These are phyloP conservation scores for Manis crassicaudata DNA, from an alignment of 2,797 vertebrate species.

Conservation along the genomic window DNA sequence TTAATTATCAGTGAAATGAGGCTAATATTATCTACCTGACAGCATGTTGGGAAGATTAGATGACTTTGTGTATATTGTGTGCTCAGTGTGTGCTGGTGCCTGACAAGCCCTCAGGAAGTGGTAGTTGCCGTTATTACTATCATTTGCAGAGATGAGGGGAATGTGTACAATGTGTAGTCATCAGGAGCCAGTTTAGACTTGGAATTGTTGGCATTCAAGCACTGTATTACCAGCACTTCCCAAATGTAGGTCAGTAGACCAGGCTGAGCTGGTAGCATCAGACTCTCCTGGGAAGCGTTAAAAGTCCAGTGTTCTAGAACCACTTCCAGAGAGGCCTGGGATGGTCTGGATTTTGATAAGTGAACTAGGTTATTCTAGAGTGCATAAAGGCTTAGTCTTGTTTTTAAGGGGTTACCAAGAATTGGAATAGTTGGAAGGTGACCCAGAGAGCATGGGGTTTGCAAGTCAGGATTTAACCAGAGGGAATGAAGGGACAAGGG, in stretches of 20 bases:
- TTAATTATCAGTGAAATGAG: neutral
- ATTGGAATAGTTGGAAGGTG: neutral
- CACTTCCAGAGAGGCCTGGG: neutral
- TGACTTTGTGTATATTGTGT: rapidly evolving
- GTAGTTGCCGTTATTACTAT: rapidly evolving
- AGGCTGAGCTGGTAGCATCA: neutral
- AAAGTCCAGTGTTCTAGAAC: neutral
- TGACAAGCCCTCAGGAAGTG: neutral
- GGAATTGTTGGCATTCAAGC: neutral
- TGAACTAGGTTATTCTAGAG: neutral
- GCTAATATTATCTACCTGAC: neutral
- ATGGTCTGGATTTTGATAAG: neutral
- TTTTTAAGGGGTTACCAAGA: neutral
- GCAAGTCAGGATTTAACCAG: neutral
- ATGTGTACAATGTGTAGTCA: neutral
- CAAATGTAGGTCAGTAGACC: neutral
- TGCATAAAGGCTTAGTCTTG: neutral
- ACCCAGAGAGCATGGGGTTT: neutral
- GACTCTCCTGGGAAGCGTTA: neutral
- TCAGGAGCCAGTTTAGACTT: neutral
- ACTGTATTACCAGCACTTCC: neutral
- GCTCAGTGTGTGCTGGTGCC: rapidly evolving
- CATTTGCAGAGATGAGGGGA: neutral
- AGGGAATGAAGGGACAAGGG: neutral
- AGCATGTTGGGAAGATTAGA: neutral